A percentile compares a stretch with the other conserved stretches of the same genome.
phyloP scores from a whole-genome alignment of 2,888 invertebrate genomes.

The Sycophila texana region DNA sequence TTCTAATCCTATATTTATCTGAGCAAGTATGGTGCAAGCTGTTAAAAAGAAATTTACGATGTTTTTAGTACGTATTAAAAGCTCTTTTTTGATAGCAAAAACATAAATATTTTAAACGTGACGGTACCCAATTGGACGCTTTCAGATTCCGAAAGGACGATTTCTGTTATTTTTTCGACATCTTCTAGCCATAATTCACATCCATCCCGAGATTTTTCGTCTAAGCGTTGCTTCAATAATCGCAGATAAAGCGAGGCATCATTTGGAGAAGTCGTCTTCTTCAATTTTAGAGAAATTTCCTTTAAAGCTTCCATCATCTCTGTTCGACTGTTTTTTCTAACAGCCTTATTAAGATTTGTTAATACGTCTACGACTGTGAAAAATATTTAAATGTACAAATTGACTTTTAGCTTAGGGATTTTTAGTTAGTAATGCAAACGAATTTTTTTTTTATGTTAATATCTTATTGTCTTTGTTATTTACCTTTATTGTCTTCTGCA shows the following conservation, averaged over 20 bases:
- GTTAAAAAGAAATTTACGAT: slow-evolving; percentile 41
- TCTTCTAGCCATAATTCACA: slow-evolving; percentile 81
- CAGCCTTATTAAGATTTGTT: slow-evolving; percentile 79
- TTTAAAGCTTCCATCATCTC: slow-evolving; percentile 77
- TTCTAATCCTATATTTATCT: slow-evolving; percentile 67
- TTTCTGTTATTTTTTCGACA: slow-evolving; percentile 76
- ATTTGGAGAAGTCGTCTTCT: slow-evolving; percentile 75
- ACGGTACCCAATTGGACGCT: slow-evolving; percentile 74
- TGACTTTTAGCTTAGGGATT: neutral
- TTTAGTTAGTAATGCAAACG: neutral
- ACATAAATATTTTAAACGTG: slow-evolving; percentile 52
- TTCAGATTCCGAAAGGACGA: slow-evolving; percentile 76
- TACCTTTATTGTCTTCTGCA: slow-evolving; percentile 78
- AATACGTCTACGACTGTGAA: slow-evolving; percentile 77
- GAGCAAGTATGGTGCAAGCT: slow-evolving; percentile 65
- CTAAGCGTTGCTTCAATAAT: slow-evolving; percentile 77
- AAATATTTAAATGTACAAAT: neutral
- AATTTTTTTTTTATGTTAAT: too few relatives aligned
- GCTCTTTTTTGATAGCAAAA: neutral
- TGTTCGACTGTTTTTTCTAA: slow-evolving; percentile 77
- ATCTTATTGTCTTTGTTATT: slow-evolving; percentile 26
- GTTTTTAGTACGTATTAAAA: neutral
- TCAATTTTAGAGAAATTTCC: slow-evolving; percentile 76
- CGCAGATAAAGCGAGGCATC: slow-evolving; percentile 78
- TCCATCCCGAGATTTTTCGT: slow-evolving; percentile 76